A percentile compares a stretch with the other conserved stretches of the same genome.
Evolutionary conservation across 2,113 vertebrate genomes (phyloP).

Genomic region (Arizona elegans): DNA sequence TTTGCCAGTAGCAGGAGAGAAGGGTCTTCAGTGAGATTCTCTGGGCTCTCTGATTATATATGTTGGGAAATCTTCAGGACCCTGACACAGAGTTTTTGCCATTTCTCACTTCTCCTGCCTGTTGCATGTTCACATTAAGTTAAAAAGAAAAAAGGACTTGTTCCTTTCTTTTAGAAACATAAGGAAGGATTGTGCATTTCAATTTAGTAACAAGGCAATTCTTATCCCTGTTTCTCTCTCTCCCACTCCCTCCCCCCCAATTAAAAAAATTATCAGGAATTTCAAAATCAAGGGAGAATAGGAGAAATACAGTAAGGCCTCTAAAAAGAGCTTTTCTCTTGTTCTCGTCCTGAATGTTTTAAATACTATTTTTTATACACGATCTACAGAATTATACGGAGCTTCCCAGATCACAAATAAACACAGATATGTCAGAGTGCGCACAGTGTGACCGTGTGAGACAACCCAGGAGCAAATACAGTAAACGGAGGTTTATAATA

Average conservation of each 20-base stretch:
- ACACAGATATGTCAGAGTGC: background rate
- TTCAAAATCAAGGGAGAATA: constrained; percentile 29
- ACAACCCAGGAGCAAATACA: too few species aligned
- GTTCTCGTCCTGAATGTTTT: background rate
- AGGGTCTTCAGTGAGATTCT: constrained; percentile 47
- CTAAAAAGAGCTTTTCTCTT: constrained; percentile 52
- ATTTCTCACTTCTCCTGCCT: constrained; percentile 54
- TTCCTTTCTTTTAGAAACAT: constrained; percentile 53
- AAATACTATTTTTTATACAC: background rate
- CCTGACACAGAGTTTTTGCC: constrained; percentile 65
- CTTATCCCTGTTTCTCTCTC: constrained; percentile 20
- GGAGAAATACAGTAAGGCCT: constrained; percentile 19
- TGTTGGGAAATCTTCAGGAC: constrained; percentile 48
- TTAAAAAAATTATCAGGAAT: constrained; percentile 45
- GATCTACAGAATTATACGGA: background rate
- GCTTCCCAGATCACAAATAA: background rate
- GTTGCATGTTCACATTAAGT: constrained; percentile 54
- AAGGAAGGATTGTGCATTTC: constrained; percentile 60
- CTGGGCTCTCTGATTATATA: constrained; percentile 23
- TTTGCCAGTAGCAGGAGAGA: constrained; percentile 6
- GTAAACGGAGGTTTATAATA: too few species aligned
- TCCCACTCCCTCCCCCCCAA: background rate
- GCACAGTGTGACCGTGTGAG: too few species aligned
- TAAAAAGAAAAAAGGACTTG: constrained; percentile 44
- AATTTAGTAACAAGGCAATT: constrained; percentile 47